Conservation (phyloP, 2,888 invertebrate genomes). For the Chrysolina haemoptera region DNA sequence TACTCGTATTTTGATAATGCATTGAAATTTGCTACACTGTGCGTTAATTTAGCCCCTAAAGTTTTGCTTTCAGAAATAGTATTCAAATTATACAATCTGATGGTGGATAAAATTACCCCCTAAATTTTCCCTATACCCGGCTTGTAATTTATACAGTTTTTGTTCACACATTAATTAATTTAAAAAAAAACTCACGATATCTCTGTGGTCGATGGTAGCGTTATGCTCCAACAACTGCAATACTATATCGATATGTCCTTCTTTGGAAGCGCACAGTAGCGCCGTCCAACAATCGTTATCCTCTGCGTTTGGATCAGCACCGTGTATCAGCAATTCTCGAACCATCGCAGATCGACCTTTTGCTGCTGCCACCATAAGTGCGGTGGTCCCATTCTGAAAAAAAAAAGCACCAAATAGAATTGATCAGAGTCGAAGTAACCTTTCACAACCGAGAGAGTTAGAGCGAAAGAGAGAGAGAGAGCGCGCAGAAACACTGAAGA, state of each 20-base stretch:
- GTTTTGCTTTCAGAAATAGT: no score
- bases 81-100: no score
- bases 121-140: no score
- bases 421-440: no score
- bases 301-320: conserved; percentile 92
- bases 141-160: background rate
- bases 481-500: no score
- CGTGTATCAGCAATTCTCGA: conserved; percentile 87
- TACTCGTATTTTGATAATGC: no score
- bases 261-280: conserved; percentile 90
- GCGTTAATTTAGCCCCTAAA: no score
- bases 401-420: no score
- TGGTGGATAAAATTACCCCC: no score
- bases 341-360: conserved; percentile 89
- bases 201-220: conserved; percentile 85
- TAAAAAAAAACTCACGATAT: conserved; percentile 61
- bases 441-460: no score
- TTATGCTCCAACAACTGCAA: conserved; percentile 88
- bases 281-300: conserved; percentile 96
- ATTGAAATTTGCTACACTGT: no score
- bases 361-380: conserved; percentile 92
- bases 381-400: conserved; percentile 90
- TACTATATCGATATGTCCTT: conserved; percentile 87
- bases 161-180: background rate
- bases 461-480: no score